Conservation (phyloP, 2,888 invertebrate species). For the Ecliptopera silaceata region DNA sequence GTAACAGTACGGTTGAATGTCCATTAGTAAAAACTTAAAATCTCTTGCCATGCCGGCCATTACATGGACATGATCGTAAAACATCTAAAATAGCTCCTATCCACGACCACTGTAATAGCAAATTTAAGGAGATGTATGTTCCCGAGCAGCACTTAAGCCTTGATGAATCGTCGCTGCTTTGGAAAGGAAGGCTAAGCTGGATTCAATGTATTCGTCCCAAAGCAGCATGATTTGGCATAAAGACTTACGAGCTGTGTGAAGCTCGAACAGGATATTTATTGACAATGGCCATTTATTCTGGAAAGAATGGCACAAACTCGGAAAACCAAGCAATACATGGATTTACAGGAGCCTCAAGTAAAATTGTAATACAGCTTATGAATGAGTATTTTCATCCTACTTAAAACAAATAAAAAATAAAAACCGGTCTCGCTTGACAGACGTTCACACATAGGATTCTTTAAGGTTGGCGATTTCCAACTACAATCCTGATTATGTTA, state of each 20-base stretch:
- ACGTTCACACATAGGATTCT: too few species aligned
- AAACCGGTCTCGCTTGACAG: too few species aligned
- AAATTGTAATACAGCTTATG: constrained; percentile 25
- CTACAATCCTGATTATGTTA: too few species aligned
- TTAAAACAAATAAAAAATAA: too few species aligned
- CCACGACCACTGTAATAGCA: neutral
- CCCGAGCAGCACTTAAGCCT: constrained; percentile 2
- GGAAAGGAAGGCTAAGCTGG: constrained; percentile 34
- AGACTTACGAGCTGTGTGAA: constrained; percentile 20
- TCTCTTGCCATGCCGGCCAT: too few species aligned
- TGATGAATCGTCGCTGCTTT: constrained; percentile 35
- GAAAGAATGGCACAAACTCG: constrained; percentile 14
- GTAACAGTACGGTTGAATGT: too few species aligned
- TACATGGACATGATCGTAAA: neutral
- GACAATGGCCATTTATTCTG: constrained; percentile 28
- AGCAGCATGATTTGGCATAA: constrained; percentile 32
- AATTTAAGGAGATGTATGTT: neutral
- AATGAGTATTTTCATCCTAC: neutral
- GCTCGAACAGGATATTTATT: constrained; percentile 32
- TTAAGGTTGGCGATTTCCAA: too few species aligned
- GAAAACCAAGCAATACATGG: constrained; percentile 11
- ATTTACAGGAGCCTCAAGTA: constrained; percentile 31
- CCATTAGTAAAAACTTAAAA: too few species aligned
- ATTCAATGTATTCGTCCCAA: constrained; percentile 28
- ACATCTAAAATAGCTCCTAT: neutral